phyloP scores from a whole-genome alignment of 1,140 invertebrate genomes.

The Drosophila eugracilis region DNA sequence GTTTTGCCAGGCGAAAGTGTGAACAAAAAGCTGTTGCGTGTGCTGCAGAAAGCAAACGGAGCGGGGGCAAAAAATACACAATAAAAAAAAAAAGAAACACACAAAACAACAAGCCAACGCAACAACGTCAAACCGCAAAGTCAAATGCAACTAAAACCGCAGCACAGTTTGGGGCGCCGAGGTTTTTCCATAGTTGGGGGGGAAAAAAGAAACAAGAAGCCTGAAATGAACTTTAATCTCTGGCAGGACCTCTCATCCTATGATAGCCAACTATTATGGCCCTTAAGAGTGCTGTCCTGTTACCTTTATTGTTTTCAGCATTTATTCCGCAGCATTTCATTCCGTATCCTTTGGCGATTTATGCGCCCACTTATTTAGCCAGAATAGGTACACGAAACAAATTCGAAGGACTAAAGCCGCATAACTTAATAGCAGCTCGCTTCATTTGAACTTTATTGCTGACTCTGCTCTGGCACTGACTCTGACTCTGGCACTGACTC shows the following conservation, averaged over 20 bases:
- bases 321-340: conserved; percentile 56
- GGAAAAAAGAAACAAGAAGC: neutral
- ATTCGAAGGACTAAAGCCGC: conserved; percentile 62
- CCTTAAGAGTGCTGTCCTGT: conserved; percentile 9
- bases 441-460: conserved; percentile 82
- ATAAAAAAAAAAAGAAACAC: too few species aligned
- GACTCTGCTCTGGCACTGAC: conserved; percentile 19
- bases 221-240: conserved; percentile 37
- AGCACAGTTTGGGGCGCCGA: conserved; percentile 67
- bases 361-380: conserved; percentile 78
- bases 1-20: conserved; percentile 81
- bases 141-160: conserved; percentile 81
- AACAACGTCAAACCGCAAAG: conserved; percentile 81
- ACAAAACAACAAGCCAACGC: conserved; percentile 60
- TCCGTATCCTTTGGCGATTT: conserved; percentile 67
- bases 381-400: conserved; percentile 52
- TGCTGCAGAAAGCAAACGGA: conserved; percentile 58
- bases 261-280: conserved; percentile 17
- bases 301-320: conserved; percentile 44
- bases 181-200: conserved; percentile 22
- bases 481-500: too few species aligned
- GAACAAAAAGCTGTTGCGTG: conserved; percentile 82
- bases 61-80: conserved; percentile 20
- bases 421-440: conserved; percentile 76
- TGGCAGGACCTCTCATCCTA: conserved; percentile 3